phyloP scores from a whole-genome alignment of 2,888 invertebrate species.

The Pelosia muscerda region DNA sequence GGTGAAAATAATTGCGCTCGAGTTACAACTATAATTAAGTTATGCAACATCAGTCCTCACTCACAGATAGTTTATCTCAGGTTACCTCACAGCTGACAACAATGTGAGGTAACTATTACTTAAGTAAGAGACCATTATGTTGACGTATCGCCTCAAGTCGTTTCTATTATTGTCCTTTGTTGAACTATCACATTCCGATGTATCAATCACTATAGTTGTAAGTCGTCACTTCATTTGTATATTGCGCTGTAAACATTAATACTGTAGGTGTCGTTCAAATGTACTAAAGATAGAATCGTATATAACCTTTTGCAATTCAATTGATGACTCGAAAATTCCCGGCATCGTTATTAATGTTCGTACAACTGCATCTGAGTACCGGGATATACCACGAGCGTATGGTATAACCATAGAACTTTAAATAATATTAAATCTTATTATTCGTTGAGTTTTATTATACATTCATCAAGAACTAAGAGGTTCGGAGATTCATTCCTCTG shows the following conservation, averaged over 20 bases:
- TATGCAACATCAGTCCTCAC: neutral
- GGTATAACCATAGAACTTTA: too few relatives aligned
- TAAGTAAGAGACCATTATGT: neutral
- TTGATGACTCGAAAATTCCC: neutral
- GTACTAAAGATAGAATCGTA: neutral
- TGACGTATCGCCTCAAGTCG: neutral
- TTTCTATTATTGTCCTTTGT: conserved; percentile 1
- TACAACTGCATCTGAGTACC: too few relatives aligned
- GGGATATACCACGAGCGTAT: too few relatives aligned
- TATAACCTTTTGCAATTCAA: neutral
- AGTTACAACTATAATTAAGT: neutral
- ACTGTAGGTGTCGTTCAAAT: neutral
- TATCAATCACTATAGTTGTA: neutral
- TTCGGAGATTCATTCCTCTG: too few relatives aligned
- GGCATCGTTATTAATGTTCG: too few relatives aligned
- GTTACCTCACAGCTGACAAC: neutral
- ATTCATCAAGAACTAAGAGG: too few relatives aligned
- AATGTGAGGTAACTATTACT: neutral
- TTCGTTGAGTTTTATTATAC: too few relatives aligned
- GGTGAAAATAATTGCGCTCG: too few relatives aligned
- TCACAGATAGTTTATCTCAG: neutral
- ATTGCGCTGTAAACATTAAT: neutral
- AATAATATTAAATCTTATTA: too few relatives aligned
- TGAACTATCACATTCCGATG: conserved; percentile 1
- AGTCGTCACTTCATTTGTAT: conserved; percentile 7